phyloP scores from a whole-genome alignment of 2,888 invertebrate genomes.

The Uropetala carovei region DNA sequence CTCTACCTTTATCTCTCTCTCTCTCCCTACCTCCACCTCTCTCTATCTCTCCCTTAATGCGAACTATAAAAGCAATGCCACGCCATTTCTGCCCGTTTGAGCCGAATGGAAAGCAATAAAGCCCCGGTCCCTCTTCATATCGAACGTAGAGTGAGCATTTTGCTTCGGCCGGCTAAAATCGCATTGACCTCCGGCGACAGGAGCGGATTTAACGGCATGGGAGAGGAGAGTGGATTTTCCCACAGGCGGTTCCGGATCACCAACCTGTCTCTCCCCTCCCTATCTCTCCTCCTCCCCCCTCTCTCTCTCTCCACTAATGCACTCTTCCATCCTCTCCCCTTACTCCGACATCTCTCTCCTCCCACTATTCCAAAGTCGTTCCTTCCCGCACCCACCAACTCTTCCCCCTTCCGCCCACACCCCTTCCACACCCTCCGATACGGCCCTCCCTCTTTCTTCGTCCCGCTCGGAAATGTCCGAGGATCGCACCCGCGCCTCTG shows the following conservation, averaged over 20 bases:
- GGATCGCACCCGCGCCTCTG: neutral
- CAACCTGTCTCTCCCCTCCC: neutral
- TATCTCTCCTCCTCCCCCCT: neutral
- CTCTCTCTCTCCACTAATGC: neutral
- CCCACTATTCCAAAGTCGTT: neutral
- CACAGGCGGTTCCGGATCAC: constrained; percentile 6
- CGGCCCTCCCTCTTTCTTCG: too few species aligned
- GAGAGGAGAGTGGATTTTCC: constrained; percentile 11
- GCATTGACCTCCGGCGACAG: constrained; percentile 51
- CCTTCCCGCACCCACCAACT: neutral
- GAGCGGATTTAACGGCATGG: constrained; percentile 30
- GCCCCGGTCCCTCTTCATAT: neutral
- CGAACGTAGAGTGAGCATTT: neutral
- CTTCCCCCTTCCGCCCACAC: neutral
- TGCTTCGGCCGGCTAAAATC: constrained; percentile 35
- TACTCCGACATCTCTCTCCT: neutral
- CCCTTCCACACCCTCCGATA: neutral
- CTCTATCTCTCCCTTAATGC: constrained; percentile 15
- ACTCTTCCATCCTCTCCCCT: neutral
- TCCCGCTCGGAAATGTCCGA: neutral
- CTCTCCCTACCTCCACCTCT: neutral
- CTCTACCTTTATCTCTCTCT: neutral
- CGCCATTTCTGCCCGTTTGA: constrained; percentile 58
- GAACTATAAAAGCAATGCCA: constrained; percentile 49
- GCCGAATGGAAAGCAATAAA: constrained; percentile 60